Evolutionary conservation across 2,113 vertebrate species (phyloP), one percentile per base, ranked within the genome.

Genomic region (Amphilophus citrinellus): DNA sequence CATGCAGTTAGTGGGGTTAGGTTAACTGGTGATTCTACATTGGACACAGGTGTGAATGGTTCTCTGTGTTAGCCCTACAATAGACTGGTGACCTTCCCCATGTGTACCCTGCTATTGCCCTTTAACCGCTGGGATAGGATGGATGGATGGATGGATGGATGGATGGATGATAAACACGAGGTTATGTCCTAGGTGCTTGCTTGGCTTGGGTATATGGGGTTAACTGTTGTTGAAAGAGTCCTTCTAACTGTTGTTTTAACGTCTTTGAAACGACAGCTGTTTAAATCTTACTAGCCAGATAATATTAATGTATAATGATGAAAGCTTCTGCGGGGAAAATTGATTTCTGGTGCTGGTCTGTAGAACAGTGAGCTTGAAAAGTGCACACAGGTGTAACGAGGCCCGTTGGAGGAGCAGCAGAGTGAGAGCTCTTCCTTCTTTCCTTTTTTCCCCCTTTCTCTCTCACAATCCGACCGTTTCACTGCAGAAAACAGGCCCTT

Each of bases 401-500:
- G 22, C 35, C 5, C 20, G 8, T 24, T 5, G 8, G 9, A 85
- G 84, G 89, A 27, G 11, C 17, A 3, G 17, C 76, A 81, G 80
- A 92, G 91, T 90, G 83, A 85, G 62, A 82, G 2, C 2, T 89
- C 58, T 9, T 10, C 1, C 1, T 50, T 44, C 2, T 53, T 32
- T 39, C 2, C 4, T 10, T 24, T 42, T 30, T 18, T 6, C 10
- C 13, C 13, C 7, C 35, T 7, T 35, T 7, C 35, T 75, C 50
- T n/a, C 22, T 39, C 10, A 50, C 66, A 20, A 53, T 1, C n/a
- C 24, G 30, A 6, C 42, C 37, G 60, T 53, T 53, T 83, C 61
- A 5, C 18, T 58, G 63, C 87, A 73, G 79, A 62, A 87, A 77
- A 88, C 83, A 5, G 76, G 60, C 76, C 75, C 65, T 78, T 63